phyloP scores from a whole-genome alignment of 37 sponge, comb jelly and placozoan genomes.

The Halisarca cf. caerulea region DNA sequence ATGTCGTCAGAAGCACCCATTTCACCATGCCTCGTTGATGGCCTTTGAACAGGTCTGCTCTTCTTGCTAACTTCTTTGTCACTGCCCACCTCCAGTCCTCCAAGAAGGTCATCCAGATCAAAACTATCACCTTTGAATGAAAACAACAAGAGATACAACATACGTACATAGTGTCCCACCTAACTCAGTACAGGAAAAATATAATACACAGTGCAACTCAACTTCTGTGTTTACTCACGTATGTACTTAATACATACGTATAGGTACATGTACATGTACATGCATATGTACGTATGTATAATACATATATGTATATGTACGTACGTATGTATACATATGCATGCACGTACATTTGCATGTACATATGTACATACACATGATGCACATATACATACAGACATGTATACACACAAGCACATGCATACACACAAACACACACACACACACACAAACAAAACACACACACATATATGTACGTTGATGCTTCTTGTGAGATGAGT shows the following conservation, averaged over 20 bases:
- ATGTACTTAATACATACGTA: neutral
- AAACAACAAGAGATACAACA: too few species aligned
- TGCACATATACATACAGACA: too few species aligned
- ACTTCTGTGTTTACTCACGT: neutral
- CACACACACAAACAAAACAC: too few species aligned
- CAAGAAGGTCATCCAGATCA: slow-evolving; percentile 55
- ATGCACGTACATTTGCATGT: neutral
- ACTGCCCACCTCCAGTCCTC: slow-evolving; percentile 26
- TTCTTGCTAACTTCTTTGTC: neutral
- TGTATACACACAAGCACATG: too few species aligned
- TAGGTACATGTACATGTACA: neutral
- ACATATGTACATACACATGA: too few species aligned
- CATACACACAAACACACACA: too few species aligned
- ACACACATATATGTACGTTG: neutral
- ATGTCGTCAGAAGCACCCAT: neutral
- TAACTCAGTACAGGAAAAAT: neutral
- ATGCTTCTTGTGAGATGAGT: too few species aligned
- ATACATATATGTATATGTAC: neutral
- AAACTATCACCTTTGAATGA: slow-evolving; percentile 32
- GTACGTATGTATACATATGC: neutral
- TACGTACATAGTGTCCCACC: too few species aligned
- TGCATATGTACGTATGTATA: neutral
- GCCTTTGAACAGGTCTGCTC: neutral
- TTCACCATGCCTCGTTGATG: neutral
- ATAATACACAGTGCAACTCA: neutral